These are phyloP conservation scores for Raja brachyura DNA, from an alignment of 2,113 vertebrate genomes.

Conservation along the genomic window DNA sequence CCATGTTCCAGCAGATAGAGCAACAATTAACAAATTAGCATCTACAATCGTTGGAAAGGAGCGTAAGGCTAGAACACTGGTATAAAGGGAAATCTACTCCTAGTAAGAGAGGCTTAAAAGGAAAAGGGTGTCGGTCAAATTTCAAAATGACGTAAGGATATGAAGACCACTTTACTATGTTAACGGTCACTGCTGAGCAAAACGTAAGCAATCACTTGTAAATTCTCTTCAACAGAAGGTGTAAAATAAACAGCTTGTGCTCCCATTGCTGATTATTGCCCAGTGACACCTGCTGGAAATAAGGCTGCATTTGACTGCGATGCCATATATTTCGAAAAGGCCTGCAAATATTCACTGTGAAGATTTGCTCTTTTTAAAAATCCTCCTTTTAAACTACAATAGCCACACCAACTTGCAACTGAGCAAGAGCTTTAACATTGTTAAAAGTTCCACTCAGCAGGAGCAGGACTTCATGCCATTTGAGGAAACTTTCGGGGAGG, in stretches of 20 bases:
- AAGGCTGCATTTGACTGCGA: not conserved
- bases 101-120: not conserved
- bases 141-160: not conserved
- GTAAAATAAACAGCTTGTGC: not conserved
- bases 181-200: not conserved
- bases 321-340: not conserved
- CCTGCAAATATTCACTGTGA: no score
- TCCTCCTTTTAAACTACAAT: not conserved
- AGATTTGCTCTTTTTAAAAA: not conserved
- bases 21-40: constrained; percentile 24
- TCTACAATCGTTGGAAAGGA: not conserved
- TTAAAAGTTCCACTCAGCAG: not conserved
- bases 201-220: not conserved
- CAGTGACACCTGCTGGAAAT: not conserved
- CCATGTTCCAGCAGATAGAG: not conserved
- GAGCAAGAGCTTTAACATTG: not conserved
- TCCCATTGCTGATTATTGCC: not conserved
- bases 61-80: not conserved
- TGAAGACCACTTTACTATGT: not conserved
- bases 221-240: not conserved
- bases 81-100: constrained; percentile 1
- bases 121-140: not conserved
- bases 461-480: not conserved
- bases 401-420: not conserved
- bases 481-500: not conserved